Base-by-base conservation (phyloP, 2,888 invertebrate genomes). In the Argyresthia goedartella region DNA sequence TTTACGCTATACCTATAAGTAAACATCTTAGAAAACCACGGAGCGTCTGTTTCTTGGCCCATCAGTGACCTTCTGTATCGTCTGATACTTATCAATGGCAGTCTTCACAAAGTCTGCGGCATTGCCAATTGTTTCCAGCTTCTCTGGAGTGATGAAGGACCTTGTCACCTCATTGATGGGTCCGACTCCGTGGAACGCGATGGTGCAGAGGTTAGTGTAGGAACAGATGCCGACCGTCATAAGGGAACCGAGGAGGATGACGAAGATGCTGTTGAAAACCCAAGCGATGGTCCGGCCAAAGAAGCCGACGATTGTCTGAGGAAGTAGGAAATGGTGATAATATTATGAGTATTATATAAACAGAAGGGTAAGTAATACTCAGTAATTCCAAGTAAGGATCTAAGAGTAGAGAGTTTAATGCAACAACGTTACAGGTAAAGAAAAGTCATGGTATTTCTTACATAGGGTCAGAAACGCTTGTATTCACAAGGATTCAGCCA, bases 31-130 rank as follows among this genome's bases (percentile, higher is more conserved):
- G 3, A 39, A 39, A 39, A 39, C 3, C 8, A 46, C 8, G 1
- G 46, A 46, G 39, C 39, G 66, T 57, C 73, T 73, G 16, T 58
- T 60, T 6, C 58, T 63, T 1, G 62, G 58, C 1, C 57, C 54
- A 39, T 72, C 71, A 7, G 70, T 58, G 0, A 79, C 71, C 55
- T 73, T 71, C 55, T 85, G 84, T 48, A 84, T 81, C 52, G 73
- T 77, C 59, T 85, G 81, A 57, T 91, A 91, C 63, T 90, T 90
- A 51, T 89, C 87, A 52, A 91, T 87, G 4, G 91, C 91, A 39
- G 82, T 88, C 60, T 89, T 88, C 1, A 91, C 89, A 44, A 91
- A 84, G 8, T 86, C 79, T 1, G 90, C 89, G 0, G 90, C 89
- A 1, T 81, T 75, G 34, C 89, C 86, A 39, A 92, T 80, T 56